Evolutionary conservation across 1,140 invertebrate genomes (phyloP), one percentile per base, ranked within the genome.

Genomic region (Prorops nasuta): DNA sequence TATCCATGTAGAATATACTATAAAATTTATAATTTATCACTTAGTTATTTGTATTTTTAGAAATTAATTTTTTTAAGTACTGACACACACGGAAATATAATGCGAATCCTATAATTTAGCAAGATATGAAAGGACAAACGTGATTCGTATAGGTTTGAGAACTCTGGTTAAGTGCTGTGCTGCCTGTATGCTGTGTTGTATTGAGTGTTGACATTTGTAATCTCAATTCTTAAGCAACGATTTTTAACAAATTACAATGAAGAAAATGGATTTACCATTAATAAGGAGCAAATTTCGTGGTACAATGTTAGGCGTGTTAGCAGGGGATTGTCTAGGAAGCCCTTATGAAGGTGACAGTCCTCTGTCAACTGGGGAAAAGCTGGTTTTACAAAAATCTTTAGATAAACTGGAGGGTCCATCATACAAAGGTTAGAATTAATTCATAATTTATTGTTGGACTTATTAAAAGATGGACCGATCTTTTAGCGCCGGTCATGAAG

Each of bases 271-370:
- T 57, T 54, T 67, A 36, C 35, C 63, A 17, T 41, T 80, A 12
- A 43, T 82, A n/a, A 67, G 66, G 60, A 79, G 72, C 48, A 86
- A 86, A 76, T 86, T 85, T 69, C 77, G 83, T 45, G 89, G 88
- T 6, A 81, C 81, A 49, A 65, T 91, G 42, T 69, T 88, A 3
- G 89, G 88, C 9, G 81, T 79, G 31, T 74, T 90, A 32, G 60
- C 85, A 6, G 89, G 88, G 1, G 89, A 91, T 72, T 90, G 89
- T 66, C 70, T 88, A 12, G 89, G 89, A 40, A 77, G 80, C 32
- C 81, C 83, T 18, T 90, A 84, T 73, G 88, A 91, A 77, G 80
- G 77, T n/a, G 80, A 84, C 37, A 64, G 77, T 17, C 34, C 63
- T 42, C 37, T 74, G 2, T 71, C 72, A 10, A 44, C 35, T 12